Percentiles rank a stretch among this genome's conserved stretches.
Conservation (phyloP, 1,140 invertebrate species). For the Phocides pigmalion region DNA sequence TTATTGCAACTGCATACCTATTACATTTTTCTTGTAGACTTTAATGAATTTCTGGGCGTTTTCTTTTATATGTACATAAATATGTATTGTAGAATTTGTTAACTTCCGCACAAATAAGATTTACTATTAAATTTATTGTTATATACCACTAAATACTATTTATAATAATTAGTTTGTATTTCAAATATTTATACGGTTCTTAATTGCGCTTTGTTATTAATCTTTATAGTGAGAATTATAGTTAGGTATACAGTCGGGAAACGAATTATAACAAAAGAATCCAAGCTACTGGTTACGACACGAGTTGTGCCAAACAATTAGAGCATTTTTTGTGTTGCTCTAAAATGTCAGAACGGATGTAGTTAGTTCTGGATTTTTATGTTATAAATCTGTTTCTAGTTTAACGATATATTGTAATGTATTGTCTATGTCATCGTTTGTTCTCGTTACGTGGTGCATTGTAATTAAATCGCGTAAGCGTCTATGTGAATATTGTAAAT, state of each 20-base stretch:
- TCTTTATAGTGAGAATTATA: background rate
- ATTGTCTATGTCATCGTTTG: slow-evolving; percentile 4
- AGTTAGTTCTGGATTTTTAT: background rate
- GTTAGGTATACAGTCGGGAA: background rate
- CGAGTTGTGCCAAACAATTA: background rate
- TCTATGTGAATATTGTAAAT: slow-evolving; percentile 61
- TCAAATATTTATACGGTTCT: background rate
- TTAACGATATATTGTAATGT: slow-evolving; percentile 13
- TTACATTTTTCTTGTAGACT: too few species aligned
- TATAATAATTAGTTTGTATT: too few species aligned
- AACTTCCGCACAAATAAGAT: too few species aligned
- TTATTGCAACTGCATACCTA: too few species aligned
- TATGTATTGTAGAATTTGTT: too few species aligned
- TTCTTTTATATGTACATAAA: too few species aligned
- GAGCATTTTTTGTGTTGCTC: background rate
- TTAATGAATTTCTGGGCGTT: too few species aligned
- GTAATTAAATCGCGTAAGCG: slow-evolving; percentile 20
- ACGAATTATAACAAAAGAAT: slow-evolving; percentile 3
- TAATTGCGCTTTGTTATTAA: background rate
- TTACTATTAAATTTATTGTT: too few species aligned
- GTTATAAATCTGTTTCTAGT: slow-evolving; percentile 11
- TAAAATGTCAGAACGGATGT: background rate
- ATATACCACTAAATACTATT: too few species aligned
- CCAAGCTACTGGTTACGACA: background rate
- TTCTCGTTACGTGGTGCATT: slow-evolving; percentile 29